phyloP scores from a whole-genome alignment of 2,888 invertebrate genomes.

The Stenurella melanura region DNA sequence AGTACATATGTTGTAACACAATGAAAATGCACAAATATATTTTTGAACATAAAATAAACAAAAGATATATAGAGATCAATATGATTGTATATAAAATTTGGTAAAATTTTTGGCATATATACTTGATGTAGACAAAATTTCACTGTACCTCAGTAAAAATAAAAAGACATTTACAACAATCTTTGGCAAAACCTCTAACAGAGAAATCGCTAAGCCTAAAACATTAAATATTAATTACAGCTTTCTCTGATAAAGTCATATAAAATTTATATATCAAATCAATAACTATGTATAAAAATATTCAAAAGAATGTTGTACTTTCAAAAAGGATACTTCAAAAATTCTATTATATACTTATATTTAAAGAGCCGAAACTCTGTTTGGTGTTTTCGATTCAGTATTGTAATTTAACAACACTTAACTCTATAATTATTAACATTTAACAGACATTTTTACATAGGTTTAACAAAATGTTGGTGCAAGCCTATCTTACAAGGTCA shows the following conservation, averaged over 20 bases:
- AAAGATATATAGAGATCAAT: conserved; percentile 34
- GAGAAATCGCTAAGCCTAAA: conserved; percentile 45
- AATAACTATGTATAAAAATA: conserved; percentile 60
- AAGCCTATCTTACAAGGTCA: conserved; percentile 19
- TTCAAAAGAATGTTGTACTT: conserved; percentile 60
- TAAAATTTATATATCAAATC: conserved; percentile 57
- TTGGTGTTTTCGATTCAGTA: conserved; percentile 50
- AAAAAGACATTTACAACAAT: conserved; percentile 53
- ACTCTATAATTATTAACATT: conserved; percentile 43
- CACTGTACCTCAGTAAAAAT: conserved; percentile 36
- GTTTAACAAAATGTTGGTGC: conserved; percentile 26
- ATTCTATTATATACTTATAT: conserved; percentile 42
- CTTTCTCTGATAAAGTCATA: conserved; percentile 49
- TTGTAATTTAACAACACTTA: conserved; percentile 42
- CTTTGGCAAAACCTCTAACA: conserved; percentile 56
- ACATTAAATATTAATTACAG: conserved; percentile 25
- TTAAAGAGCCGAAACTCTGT: conserved; percentile 45
- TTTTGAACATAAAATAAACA: conserved; percentile 29
- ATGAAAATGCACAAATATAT: conserved; percentile 38
- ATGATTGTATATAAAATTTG: conserved; percentile 39
- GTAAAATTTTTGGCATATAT: conserved; percentile 44
- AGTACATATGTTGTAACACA: conserved; percentile 34
- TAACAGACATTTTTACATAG: conserved; percentile 36
- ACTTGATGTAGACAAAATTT: conserved; percentile 27
- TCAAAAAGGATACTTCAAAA: conserved; percentile 49